Conservation (phyloP, 2,113 vertebrate species). For the Toxotes jaculatrix region DNA sequence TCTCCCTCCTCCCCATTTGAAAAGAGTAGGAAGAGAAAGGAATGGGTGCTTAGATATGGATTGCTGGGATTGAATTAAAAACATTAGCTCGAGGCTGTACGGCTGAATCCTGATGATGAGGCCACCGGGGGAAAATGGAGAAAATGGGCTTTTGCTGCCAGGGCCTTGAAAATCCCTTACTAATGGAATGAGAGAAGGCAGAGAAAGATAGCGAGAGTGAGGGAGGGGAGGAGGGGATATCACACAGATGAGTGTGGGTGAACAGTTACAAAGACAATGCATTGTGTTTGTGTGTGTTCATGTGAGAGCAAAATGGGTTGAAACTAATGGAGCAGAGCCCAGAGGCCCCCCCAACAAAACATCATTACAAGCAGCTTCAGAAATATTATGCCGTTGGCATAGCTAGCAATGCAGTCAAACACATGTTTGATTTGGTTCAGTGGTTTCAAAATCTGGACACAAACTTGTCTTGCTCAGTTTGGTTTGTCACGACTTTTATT, state of each 20-base stretch:
- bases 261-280: constrained; percentile 54
- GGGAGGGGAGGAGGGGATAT: constrained; percentile 53
- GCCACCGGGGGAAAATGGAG: constrained; percentile 70
- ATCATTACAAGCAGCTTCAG: constrained; percentile 69
- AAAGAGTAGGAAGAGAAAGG: constrained; percentile 51
- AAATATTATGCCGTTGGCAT: constrained; percentile 50
- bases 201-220: constrained; percentile 49
- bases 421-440: constrained; percentile 22
- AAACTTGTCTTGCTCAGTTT: constrained; percentile 5
- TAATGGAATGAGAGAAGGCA: constrained; percentile 81
- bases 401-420: constrained; percentile 1
- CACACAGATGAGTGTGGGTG: constrained; percentile 64
- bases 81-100: constrained; percentile 77
- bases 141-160: constrained; percentile 80
- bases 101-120: constrained; percentile 65
- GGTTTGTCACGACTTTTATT: constrained; percentile 11
- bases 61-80: constrained; percentile 81
- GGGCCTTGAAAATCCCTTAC: constrained; percentile 77
- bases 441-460: constrained; percentile 19
- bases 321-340: constrained; percentile 71
- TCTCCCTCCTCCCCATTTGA: constrained; percentile 3
- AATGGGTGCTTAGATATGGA: constrained; percentile 71
- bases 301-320: constrained; percentile 43
- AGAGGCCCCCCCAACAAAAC: constrained; percentile 69
- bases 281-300: constrained; percentile 55